Evolutionary conservation across 2,113 vertebrate species (phyloP).

Genomic region (Oostethus manadensis): DNA sequence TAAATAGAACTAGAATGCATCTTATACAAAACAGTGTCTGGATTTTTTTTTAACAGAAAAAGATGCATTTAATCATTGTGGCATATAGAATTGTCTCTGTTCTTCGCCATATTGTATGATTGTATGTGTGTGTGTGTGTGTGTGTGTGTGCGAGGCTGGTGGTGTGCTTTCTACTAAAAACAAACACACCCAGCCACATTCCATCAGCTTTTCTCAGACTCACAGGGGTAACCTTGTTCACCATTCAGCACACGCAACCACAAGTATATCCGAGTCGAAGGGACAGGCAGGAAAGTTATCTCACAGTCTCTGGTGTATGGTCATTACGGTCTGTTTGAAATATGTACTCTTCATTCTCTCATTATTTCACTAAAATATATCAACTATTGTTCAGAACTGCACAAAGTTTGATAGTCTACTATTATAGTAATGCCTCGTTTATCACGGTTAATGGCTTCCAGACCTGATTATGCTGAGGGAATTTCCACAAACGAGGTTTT

Average conservation of each 20-base stretch:
- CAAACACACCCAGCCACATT: slow-evolving; percentile 59
- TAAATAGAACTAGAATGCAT: no score
- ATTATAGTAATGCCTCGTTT: no score
- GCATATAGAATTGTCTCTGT: background rate
- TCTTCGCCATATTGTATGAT: background rate
- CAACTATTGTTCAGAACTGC: no score
- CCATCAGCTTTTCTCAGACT: slow-evolving; percentile 30
- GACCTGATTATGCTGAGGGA: no score
- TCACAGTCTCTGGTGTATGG: background rate
- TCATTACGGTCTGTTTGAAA: background rate
- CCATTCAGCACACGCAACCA: slow-evolving; percentile 5
- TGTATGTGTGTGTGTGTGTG: background rate
- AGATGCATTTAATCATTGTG: no score
- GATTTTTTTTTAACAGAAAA: no score
- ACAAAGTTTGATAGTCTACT: no score
- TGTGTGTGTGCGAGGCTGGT: background rate
- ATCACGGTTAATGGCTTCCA: no score
- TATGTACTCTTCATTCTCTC: no score
- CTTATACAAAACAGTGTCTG: no score
- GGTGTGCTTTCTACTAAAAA: slow-evolving; percentile 38
- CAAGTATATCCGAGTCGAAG: background rate
- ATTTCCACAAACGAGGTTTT: no score
- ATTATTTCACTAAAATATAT: no score
- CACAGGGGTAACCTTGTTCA: slow-evolving; percentile 38
- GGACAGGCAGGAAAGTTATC: background rate